A percentile compares a stretch with the other conserved stretches of the same genome.
Evolutionary conservation across 2,888 invertebrate species (phyloP).

Genomic region (Morinoia aosen): DNA sequence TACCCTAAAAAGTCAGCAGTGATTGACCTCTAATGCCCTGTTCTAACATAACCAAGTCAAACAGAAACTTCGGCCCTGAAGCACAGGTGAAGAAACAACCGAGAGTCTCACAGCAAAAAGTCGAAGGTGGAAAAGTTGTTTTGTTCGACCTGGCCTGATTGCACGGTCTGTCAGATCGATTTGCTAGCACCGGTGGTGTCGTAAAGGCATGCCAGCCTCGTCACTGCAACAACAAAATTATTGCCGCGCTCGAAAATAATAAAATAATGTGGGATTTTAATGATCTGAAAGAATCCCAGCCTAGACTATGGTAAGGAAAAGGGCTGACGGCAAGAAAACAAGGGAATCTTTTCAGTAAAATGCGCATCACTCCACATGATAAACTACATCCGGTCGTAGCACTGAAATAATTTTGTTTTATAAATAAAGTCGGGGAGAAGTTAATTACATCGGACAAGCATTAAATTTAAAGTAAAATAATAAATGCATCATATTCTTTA

Average conservation of each 20-base stretch:
- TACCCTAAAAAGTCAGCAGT: not conserved
- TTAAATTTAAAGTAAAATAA: too few species aligned
- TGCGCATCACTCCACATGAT: not conserved
- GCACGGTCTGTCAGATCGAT: constrained; percentile 10
- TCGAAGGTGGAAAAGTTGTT: not conserved
- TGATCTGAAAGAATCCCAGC: not conserved
- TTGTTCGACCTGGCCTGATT: not conserved
- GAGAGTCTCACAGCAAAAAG: not conserved
- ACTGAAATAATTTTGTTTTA: too few species aligned
- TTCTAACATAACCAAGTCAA: not conserved
- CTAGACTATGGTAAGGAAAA: not conserved
- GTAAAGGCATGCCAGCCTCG: not conserved
- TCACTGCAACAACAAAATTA: not conserved
- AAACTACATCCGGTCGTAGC: not conserved
- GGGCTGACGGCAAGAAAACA: not conserved
- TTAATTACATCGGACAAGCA: too few species aligned
- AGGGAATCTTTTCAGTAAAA: not conserved
- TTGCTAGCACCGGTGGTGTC: not conserved
- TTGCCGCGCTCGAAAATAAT: not conserved
- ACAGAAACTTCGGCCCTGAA: not conserved
- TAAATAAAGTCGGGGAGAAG: too few species aligned
- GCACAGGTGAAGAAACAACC: not conserved
- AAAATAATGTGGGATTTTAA: not conserved
- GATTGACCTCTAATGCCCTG: not conserved
- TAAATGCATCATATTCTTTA: too few species aligned